Base-by-base conservation (phyloP, 1,140 invertebrate species). In the Doryteuthis pealeii region DNA sequence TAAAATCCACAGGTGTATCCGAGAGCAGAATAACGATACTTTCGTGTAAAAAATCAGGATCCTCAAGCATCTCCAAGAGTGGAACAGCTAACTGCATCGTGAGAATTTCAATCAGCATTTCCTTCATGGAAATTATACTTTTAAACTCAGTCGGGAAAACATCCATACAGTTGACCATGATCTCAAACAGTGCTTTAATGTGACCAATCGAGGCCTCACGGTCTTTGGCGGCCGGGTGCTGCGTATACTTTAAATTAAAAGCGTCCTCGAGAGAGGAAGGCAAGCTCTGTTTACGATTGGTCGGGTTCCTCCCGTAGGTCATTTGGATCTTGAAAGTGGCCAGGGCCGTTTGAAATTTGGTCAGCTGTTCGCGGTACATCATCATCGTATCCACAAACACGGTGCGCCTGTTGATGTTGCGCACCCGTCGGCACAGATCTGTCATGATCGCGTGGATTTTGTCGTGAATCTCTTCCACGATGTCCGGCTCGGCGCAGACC, bases 41-140 rank as follows among this genome's bases (percentile, higher is more conserved):
- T 78, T 80, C 78, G 70, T 78, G 75, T n/a, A 83, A 72, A 70
- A 77, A 77, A 31, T 83, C 81, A 10, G 81, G 76, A 40, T 78
- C 72, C 14, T 75, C 76, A 26, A 83, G 62, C 71, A 79, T 75
- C 12, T 80, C 71, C 32, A 80, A 70, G 14, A 80, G 40, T 31
- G 80, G 78, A 35, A 78, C 70, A 43, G 79, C 45, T 26, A 83
- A 72, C 68, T 81, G 79, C 30, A 66, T 72, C 6, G 78, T 77
- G 43, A 83, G 73, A 73, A 83, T 79, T 72, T 83, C 80, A 66
- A 76, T 72, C 30, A 83, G 32, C 35, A 81, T 71, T 68, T 74
- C 72, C 32, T 78, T 62, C 2, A 75, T 65, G 69, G 74, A 75
- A 28, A 69, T 69, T 4, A 75, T 75, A 28, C 76, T 72, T 26